A percentile compares a stretch with the other conserved stretches of the same genome.
phyloP scores from a whole-genome alignment of 35 echinoderm and acorn worm species.

The Heliocidaris tuberculata region DNA sequence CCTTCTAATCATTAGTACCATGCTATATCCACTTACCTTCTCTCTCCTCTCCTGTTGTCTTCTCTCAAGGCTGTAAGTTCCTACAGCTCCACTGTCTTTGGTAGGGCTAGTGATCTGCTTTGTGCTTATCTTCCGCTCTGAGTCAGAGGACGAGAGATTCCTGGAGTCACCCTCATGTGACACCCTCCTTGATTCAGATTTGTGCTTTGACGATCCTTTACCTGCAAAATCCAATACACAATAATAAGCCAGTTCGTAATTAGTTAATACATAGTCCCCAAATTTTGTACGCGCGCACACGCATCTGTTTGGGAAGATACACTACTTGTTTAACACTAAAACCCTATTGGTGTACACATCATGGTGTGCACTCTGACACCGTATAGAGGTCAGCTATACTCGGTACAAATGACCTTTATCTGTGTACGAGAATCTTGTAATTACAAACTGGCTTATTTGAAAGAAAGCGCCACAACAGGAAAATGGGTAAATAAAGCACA shows the following conservation, averaged over 20 bases:
- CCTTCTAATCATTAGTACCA: too few species aligned
- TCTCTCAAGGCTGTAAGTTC: background rate
- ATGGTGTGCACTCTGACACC: too few species aligned
- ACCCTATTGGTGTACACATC: too few species aligned
- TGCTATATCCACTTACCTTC: background rate
- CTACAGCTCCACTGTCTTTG: background rate
- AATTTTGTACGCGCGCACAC: too few species aligned
- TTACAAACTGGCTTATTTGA: too few species aligned
- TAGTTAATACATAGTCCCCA: too few species aligned
- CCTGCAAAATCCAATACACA: background rate
- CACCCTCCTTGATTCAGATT: background rate
- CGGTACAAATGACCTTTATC: background rate
- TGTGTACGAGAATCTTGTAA: too few species aligned
- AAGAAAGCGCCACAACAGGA: too few species aligned
- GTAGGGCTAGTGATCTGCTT: constrained; percentile 26
- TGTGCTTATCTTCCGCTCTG: background rate
- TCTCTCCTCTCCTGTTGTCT: constrained; percentile 10
- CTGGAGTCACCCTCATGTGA: background rate
- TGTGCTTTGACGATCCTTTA: constrained; percentile 33
- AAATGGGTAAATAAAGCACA: too few species aligned
- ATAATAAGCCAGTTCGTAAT: background rate
- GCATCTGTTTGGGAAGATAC: too few species aligned
- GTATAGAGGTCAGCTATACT: background rate
- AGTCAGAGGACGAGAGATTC: background rate
- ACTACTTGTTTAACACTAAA: too few species aligned